Percentiles rank a stretch among this genome's conserved stretches.
phyloP scores from a whole-genome alignment of 2,888 invertebrate species.

The Pteria penguin region DNA sequence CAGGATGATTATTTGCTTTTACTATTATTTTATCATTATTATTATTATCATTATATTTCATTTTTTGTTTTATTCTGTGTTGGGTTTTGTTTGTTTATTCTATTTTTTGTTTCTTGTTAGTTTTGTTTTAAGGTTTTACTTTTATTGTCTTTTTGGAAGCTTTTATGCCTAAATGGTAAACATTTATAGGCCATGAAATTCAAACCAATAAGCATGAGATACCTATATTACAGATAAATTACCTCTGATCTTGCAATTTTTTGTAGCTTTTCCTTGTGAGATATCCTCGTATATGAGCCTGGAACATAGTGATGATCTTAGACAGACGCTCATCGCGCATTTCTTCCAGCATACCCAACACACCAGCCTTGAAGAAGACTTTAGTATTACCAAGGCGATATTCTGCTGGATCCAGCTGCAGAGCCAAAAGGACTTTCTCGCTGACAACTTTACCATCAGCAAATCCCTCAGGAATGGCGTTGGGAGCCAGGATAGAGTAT shows the following conservation, averaged over 20 bases:
- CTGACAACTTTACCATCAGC: conserved; percentile 86
- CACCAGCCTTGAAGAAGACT: conserved; percentile 99
- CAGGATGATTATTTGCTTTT: no score
- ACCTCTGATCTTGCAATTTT: conserved; percentile 98
- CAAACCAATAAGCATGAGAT: neutral
- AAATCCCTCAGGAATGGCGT: conserved; percentile 83
- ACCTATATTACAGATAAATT: neutral
- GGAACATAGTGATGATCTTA: conserved; percentile 96
- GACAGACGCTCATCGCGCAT: conserved; percentile 98
- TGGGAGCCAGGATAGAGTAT: conserved; percentile 99
- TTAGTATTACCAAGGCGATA: conserved; percentile 99
- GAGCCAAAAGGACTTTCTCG: conserved; percentile 81
- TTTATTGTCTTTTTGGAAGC: neutral
- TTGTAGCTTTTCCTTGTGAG: conserved; percentile 88
- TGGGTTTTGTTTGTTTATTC: no score
- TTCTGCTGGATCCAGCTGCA: conserved; percentile 92
- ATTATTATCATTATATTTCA: no score
- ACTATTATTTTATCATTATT: no score
- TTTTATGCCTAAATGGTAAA: neutral
- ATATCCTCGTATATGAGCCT: conserved; percentile 95
- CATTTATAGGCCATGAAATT: neutral
- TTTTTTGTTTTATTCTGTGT: no score
- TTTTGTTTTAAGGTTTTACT: no score
- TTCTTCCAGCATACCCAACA: conserved; percentile 99
- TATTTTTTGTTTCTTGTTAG: no score